Conservation (phyloP, 2,797 vertebrate species). For the Anabas testudineus region DNA sequence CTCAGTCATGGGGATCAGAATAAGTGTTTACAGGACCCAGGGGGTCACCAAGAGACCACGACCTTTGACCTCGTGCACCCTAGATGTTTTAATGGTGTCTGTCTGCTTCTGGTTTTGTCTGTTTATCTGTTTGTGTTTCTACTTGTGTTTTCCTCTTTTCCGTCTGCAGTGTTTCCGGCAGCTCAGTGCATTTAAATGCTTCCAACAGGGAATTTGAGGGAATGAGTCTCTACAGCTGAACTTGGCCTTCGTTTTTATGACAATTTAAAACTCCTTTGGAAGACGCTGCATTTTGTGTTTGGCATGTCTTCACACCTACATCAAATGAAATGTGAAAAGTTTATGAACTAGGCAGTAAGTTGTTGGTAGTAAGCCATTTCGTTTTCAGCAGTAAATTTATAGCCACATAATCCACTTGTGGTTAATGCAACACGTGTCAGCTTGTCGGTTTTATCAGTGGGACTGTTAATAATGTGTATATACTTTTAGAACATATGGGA, state of each 20-base stretch:
- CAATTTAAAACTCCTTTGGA: not conserved
- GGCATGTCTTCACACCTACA: slow-evolving; percentile 11
- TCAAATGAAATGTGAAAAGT: slow-evolving; percentile 25
- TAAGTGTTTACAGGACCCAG: slow-evolving; percentile 51
- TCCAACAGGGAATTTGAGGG: not conserved
- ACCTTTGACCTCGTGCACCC: slow-evolving; percentile 51
- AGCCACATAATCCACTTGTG: slow-evolving; percentile 15
- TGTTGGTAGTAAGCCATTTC: slow-evolving; percentile 8
- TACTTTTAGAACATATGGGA: not conserved
- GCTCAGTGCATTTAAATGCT: not conserved
- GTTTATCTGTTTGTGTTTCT: slow-evolving; percentile 6
- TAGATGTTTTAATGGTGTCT: slow-evolving; percentile 30
- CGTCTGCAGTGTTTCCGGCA: not conserved
- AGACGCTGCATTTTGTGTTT: not conserved
- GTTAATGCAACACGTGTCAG: slow-evolving; percentile 21
- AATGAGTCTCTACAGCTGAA: slow-evolving; percentile 17
- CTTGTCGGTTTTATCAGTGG: slow-evolving; percentile 35
- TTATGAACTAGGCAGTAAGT: not conserved
- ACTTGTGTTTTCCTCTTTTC: slow-evolving; percentile 1
- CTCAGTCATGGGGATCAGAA: slow-evolving; percentile 54
- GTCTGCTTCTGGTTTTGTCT: slow-evolving; percentile 15
- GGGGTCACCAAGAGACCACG: not conserved
- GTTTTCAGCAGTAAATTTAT: slow-evolving; percentile 12
- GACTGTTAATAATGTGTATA: not conserved
- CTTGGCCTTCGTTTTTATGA: not conserved